Percentiles rank a stretch among this genome's conserved stretches.
These are phyloP conservation scores for Xenopus borealis DNA, from an alignment of 2,113 vertebrate genomes.

Conservation along the genomic window DNA sequence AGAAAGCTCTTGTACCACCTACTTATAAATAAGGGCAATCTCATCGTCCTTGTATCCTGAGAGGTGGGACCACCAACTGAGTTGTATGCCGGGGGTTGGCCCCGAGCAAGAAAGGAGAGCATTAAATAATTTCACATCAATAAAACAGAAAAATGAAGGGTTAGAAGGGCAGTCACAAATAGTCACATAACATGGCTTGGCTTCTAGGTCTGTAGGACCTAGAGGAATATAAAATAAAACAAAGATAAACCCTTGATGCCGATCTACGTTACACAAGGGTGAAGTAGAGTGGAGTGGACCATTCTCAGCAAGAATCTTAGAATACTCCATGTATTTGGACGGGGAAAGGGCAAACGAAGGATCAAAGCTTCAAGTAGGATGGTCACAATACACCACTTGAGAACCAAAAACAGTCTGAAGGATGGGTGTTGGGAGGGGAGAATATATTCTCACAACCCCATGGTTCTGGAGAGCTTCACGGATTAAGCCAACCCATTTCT, in stretches of 20 bases:
- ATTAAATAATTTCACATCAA: constrained; percentile 45
- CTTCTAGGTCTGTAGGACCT: constrained; percentile 31
- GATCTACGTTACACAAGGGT: constrained; percentile 30
- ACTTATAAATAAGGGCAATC: constrained; percentile 14
- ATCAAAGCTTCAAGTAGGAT: constrained; percentile 11
- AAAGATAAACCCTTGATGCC: constrained; percentile 9
- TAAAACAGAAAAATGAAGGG: constrained; percentile 11
- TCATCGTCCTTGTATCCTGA: constrained; percentile 25
- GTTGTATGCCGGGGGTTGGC: background rate
- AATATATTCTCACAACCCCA: too few species aligned
- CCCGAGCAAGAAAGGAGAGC: constrained; percentile 9
- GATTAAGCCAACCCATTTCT: background rate
- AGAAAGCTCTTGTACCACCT: constrained; percentile 28
- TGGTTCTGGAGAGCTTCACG: background rate
- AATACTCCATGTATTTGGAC: constrained; percentile 9
- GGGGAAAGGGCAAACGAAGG: background rate
- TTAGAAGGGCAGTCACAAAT: constrained; percentile 25
- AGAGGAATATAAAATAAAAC: constrained; percentile 17
- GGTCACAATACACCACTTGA: constrained; percentile 16
- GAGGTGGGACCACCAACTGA: constrained; percentile 11
- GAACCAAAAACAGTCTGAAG: background rate
- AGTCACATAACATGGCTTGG: constrained; percentile 33
- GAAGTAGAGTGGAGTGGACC: constrained; percentile 21
- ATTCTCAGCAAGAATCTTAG: constrained; percentile 1
- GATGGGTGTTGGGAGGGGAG: too few species aligned